A percentile compares a stretch with the other conserved stretches of the same genome.
phyloP scores from a whole-genome alignment of 2,888 invertebrate genomes.

The Sicus ferrugineus region DNA sequence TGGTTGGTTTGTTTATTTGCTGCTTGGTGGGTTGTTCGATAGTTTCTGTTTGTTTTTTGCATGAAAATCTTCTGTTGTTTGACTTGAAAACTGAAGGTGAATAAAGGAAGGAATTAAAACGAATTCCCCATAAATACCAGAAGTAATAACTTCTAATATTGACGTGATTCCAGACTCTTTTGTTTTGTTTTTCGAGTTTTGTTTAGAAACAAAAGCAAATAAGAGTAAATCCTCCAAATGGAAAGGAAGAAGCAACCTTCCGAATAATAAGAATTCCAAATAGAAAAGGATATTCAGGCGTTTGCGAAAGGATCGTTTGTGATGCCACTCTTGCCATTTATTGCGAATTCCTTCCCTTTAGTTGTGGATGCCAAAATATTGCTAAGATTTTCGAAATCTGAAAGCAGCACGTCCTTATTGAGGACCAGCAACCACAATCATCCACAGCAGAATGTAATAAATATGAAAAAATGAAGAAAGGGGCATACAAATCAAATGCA shows the following conservation, averaged over 20 bases:
- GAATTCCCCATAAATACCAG: constrained; percentile 37
- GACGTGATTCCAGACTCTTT: constrained; percentile 28
- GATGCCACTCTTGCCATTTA: neutral
- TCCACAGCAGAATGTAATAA: neutral
- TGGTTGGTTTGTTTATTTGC: neutral
- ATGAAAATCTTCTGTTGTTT: neutral
- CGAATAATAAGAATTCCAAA: neutral
- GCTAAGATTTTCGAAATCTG: constrained; percentile 32
- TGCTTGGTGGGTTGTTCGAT: neutral
- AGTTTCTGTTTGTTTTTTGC: neutral
- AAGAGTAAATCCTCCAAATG: neutral
- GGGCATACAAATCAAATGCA: constrained; percentile 30
- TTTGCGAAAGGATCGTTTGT: neutral
- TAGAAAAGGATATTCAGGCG: neutral
- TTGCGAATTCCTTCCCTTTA: neutral
- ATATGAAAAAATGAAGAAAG: neutral
- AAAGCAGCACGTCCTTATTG: constrained; percentile 30
- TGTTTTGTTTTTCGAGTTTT: neutral
- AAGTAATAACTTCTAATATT: constrained; percentile 39
- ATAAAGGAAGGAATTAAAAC: neutral
- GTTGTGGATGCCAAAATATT: constrained; percentile 23
- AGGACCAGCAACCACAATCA: constrained; percentile 7
- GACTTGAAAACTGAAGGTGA: neutral
- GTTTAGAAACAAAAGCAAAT: neutral
- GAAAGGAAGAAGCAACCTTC: neutral